A percentile compares a stretch with the other conserved stretches of the same genome.
Conservation (phyloP, 2,113 vertebrate species). For the Talpa occidentalis region DNA sequence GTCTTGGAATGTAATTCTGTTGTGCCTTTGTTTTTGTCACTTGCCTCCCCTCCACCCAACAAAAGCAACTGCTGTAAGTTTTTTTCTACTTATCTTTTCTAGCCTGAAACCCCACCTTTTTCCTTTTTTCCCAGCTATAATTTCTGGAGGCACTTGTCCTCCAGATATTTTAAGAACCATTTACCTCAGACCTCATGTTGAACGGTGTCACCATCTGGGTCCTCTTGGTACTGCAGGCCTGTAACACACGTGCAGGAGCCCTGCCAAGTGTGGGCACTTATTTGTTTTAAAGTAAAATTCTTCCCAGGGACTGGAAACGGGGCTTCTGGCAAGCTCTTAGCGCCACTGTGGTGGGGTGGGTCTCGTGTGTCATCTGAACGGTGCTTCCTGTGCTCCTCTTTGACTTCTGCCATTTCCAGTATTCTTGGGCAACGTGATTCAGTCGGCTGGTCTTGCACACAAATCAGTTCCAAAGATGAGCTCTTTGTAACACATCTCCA, state of each 20-base stretch:
- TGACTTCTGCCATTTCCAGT: conserved; percentile 81
- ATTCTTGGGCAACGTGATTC: conserved; percentile 78
- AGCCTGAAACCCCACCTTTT: conserved; percentile 44
- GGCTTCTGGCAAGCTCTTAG: conserved; percentile 82
- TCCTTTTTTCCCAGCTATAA: conserved; percentile 84
- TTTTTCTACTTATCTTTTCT: conserved; percentile 79
- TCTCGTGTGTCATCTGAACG: conserved; percentile 70
- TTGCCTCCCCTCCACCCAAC: conserved; percentile 62
- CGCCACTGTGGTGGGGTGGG: conserved; percentile 83
- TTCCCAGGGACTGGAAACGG: conserved; percentile 84
- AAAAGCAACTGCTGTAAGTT: conserved; percentile 91
- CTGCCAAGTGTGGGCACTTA: conserved; percentile 74
- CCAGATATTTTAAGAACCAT: conserved; percentile 92
- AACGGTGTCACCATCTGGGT: conserved; percentile 89
- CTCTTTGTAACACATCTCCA: conserved; percentile 75
- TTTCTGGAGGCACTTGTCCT: conserved; percentile 88
- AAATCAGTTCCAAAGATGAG: conserved; percentile 77
- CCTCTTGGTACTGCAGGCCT: conserved; percentile 85
- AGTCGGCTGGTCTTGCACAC: conserved; percentile 54
- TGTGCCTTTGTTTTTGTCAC: conserved; percentile 89
- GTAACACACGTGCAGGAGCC: conserved; percentile 82
- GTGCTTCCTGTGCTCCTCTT: conserved; percentile 84
- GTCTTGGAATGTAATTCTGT: conserved; percentile 85
- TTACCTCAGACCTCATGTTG: conserved; percentile 93
- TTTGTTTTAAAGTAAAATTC: conserved; percentile 80